Conservation (phyloP, 2,797 vertebrate species). For the Bovichtus diacanthus region DNA sequence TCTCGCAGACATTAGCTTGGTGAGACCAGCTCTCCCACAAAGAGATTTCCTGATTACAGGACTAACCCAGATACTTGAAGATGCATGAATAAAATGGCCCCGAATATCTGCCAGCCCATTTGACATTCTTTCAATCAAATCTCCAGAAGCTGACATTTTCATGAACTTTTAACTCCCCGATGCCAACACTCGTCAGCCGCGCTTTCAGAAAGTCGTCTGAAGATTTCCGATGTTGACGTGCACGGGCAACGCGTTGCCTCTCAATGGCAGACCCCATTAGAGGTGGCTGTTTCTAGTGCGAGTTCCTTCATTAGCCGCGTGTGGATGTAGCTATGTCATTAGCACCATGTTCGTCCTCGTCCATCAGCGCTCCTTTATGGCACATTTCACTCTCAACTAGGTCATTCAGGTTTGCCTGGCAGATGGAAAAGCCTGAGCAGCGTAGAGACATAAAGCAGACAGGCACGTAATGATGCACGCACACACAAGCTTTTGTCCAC, state of each 20-base stretch:
- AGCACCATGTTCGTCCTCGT: constrained; percentile 63
- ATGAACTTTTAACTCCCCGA: constrained; percentile 46
- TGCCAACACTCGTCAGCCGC: not conserved
- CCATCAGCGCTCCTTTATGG: constrained; percentile 67
- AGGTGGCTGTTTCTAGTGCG: constrained; percentile 30
- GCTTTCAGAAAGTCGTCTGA: constrained; percentile 25
- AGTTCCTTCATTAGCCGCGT: constrained; percentile 58
- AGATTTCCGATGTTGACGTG: constrained; percentile 1
- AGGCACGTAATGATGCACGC: constrained; percentile 50
- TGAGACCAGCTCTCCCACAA: constrained; percentile 53
- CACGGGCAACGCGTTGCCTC: not conserved
- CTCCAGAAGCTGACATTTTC: constrained; percentile 59
- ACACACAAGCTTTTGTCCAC: constrained; percentile 29
- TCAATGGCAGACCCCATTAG: constrained; percentile 47
- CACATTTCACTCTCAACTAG: constrained; percentile 72
- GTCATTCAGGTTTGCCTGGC: constrained; percentile 63
- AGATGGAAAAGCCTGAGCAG: constrained; percentile 55
- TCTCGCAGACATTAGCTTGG: constrained; percentile 51
- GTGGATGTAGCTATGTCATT: constrained; percentile 62
- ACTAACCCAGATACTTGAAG: constrained; percentile 65
- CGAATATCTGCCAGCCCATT: constrained; percentile 40
- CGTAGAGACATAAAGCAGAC: constrained; percentile 29
- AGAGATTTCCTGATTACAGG: constrained; percentile 73
- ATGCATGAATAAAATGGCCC: constrained; percentile 36
- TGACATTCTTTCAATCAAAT: constrained; percentile 48